Percentiles rank a stretch among this genome's conserved stretches.
These are phyloP conservation scores for Sminthurinus aureus DNA, from an alignment of 2,888 invertebrate genomes.

Conservation along the genomic window DNA sequence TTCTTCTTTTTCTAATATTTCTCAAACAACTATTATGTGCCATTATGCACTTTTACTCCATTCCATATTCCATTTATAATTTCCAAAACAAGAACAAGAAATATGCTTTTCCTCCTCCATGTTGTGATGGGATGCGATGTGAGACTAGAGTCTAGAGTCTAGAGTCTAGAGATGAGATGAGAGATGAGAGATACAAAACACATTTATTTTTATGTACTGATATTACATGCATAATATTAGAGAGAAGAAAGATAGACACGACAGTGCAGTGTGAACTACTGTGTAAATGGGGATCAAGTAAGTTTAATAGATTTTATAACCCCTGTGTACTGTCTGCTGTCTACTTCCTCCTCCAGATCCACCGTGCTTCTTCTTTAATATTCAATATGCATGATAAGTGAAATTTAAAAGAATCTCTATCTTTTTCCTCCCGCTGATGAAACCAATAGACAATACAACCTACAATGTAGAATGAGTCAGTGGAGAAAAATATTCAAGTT, in stretches of 20 bases:
- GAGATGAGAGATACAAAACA: neutral
- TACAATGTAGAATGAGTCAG: neutral
- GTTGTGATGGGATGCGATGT: neutral
- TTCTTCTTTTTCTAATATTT: too few relatives aligned
- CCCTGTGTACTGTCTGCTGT: neutral
- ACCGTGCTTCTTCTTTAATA: neutral
- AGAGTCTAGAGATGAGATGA: neutral
- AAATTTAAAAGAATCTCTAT: neutral
- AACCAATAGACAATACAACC: neutral
- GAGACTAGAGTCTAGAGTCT: neutral
- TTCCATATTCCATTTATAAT: neutral
- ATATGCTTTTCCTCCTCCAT: neutral
- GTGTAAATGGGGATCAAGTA: neutral
- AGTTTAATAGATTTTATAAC: neutral
- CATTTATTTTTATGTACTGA: neutral
- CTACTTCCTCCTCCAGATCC: neutral
- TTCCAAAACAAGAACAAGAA: neutral
- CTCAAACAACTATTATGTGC: too few relatives aligned
- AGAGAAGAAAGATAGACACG: too few relatives aligned
- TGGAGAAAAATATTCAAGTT: neutral
- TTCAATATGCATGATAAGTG: neutral
- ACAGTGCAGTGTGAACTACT: neutral
- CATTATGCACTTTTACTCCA: neutral
- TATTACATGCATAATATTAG: neutral
- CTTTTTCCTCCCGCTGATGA: neutral